Conservation (phyloP, 2,797 vertebrate genomes). For the Ammospiza maritima region DNA sequence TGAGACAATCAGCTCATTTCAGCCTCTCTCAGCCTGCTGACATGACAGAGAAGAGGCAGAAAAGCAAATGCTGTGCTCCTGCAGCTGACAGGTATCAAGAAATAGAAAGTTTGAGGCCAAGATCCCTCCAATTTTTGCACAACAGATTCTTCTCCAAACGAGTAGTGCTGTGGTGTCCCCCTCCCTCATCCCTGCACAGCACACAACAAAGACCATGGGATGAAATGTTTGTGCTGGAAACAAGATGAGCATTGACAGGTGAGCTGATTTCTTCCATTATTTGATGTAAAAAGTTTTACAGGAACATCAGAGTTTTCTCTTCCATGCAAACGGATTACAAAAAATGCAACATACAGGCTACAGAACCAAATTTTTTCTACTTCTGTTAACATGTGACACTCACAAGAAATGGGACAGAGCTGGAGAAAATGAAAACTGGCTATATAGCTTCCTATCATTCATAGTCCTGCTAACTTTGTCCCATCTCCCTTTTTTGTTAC, state of each 20-base stretch:
- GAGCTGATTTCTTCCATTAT: not conserved
- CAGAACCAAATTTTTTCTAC: not conserved
- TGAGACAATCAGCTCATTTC: not conserved
- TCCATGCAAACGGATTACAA: not conserved
- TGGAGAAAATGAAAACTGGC: not conserved
- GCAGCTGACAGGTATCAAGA: not conserved
- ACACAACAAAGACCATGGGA: not conserved
- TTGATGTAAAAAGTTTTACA: not conserved
- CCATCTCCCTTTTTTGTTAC: not conserved
- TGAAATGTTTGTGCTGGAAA: not conserved
- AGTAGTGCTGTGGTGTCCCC: not conserved
- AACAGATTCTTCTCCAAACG: not conserved
- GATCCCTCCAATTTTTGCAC: not conserved
- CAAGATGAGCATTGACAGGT: not conserved
- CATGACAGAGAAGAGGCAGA: not conserved
- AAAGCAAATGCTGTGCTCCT: not conserved
- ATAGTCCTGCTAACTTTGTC: not conserved
- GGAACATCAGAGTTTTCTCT: not conserved
- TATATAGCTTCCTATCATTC: not conserved
- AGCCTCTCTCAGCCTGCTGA: not conserved
- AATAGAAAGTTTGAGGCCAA: not conserved
- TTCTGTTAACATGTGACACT: not conserved
- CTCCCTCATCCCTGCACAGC: not conserved
- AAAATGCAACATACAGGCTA: not conserved
- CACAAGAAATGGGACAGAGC: not conserved